Percentiles rank a stretch among this genome's conserved stretches.
Evolutionary conservation across 2,113 vertebrate genomes (phyloP).

Genomic region (Rhombomys opimus): DNA sequence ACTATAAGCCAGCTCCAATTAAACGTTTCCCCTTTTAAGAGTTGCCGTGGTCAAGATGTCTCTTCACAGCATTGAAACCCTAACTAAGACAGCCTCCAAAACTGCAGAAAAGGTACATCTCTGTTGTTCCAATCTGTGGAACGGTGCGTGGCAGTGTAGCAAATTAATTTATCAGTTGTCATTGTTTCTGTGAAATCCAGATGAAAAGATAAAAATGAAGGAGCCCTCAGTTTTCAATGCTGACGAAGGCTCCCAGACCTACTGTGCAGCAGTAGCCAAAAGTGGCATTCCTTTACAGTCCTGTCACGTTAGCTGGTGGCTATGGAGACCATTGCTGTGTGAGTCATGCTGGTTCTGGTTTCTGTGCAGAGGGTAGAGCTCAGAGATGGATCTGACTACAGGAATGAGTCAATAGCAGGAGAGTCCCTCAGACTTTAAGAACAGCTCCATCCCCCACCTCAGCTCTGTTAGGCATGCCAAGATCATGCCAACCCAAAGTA

Average conservation of each 20-base stretch:
- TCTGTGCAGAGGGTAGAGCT: neutral
- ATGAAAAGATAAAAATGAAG: neutral
- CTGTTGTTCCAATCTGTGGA: neutral
- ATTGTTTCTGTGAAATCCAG: neutral
- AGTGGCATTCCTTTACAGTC: neutral
- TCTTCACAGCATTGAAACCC: neutral
- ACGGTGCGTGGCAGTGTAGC: neutral
- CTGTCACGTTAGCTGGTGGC: neutral
- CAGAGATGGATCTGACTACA: neutral
- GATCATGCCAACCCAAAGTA: constrained; percentile 19
- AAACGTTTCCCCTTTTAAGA: neutral
- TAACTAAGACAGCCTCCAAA: neutral
- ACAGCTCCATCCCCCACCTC: neutral
- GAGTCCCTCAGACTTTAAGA: neutral
- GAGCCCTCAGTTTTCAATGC: neutral
- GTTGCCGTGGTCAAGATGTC: neutral
- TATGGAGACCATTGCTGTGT: neutral
- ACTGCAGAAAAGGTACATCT: neutral
- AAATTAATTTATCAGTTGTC: neutral
- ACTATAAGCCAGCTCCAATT: too few species aligned
- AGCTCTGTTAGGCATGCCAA: neutral
- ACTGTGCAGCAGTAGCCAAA: neutral
- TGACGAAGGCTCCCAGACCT: neutral
- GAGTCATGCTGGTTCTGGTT: neutral
- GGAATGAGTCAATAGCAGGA: constrained; percentile 42